A percentile compares a stretch with the other conserved stretches of the same genome.
These are phyloP conservation scores for Pagrus major DNA, from an alignment of 2,113 vertebrate genomes.

Conservation along the genomic window DNA sequence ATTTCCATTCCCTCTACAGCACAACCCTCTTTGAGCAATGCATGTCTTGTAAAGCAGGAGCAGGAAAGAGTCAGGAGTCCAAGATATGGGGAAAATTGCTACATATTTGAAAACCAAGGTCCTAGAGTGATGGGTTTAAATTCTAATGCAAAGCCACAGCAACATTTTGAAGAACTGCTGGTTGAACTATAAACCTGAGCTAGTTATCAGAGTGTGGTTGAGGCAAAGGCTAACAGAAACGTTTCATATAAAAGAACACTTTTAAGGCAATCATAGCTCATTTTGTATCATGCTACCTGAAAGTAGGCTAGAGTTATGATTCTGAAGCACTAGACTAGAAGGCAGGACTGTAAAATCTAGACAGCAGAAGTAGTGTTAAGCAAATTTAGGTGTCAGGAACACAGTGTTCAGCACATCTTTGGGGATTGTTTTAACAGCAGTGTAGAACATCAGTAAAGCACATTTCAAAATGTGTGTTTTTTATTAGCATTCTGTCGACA, in stretches of 20 bases:
- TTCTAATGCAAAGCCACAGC: background rate
- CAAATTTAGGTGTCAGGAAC: background rate
- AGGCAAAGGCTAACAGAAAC: background rate
- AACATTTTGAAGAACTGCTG: background rate
- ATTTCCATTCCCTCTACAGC: background rate
- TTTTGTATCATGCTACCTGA: background rate
- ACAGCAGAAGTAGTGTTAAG: background rate
- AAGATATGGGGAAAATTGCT: background rate
- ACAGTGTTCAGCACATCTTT: background rate
- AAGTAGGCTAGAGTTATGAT: constrained; percentile 7
- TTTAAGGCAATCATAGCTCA: background rate
- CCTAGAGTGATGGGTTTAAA: background rate
- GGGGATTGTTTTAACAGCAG: background rate
- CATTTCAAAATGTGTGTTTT: background rate
- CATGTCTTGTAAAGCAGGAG: constrained; percentile 7
- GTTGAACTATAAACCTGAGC: background rate
- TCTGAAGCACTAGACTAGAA: background rate
- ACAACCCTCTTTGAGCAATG: background rate
- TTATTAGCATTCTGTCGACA: background rate
- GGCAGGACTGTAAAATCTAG: background rate
- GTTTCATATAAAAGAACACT: background rate
- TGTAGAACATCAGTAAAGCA: background rate
- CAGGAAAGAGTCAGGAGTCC: background rate
- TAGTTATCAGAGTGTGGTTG: background rate
- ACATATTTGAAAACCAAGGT: constrained; percentile 5